Evolutionary conservation across 1,140 invertebrate species (phyloP).

Genomic region (Micrasema minimum): DNA sequence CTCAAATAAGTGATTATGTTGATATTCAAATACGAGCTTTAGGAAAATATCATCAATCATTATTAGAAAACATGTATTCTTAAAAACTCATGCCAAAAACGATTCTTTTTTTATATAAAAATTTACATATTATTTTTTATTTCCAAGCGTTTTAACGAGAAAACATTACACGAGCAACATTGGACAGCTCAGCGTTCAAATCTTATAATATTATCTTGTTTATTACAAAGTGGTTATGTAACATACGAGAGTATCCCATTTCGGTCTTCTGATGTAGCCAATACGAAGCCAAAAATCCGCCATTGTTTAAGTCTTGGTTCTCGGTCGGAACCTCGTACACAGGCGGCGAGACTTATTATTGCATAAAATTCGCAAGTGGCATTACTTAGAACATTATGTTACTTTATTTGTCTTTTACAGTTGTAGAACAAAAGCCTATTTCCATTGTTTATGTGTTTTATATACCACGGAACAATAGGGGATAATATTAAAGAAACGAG

Average conservation of each 20-base stretch:
- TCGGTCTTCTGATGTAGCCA: slow-evolving; percentile 5
- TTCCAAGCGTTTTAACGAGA: no score
- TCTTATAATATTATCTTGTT: slow-evolving; percentile 3
- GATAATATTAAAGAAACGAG: slow-evolving; percentile 47
- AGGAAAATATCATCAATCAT: no score
- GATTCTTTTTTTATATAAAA: no score
- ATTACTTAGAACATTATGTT: slow-evolving; percentile 48
- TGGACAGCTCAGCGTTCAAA: neutral
- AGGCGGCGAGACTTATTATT: slow-evolving; percentile 16
- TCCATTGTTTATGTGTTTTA: slow-evolving; percentile 45
- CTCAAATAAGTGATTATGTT: no score
- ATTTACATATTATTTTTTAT: no score
- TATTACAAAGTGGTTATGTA: slow-evolving; percentile 32
- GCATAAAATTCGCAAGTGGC: slow-evolving; percentile 43
- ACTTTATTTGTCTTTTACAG: slow-evolving; percentile 49
- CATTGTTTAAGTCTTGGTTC: slow-evolving; percentile 5
- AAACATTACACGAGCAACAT: neutral
- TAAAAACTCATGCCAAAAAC: no score
- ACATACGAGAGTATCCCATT: slow-evolving; percentile 7
- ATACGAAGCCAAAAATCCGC: slow-evolving; percentile 23
- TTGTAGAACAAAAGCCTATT: slow-evolving; percentile 46
- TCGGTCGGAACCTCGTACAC: neutral
- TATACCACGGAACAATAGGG: slow-evolving; percentile 41
- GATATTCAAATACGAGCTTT: no score
- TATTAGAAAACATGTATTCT: no score